Base-by-base conservation (phyloP, 2,888 invertebrate species). In the Diaperis boleti region DNA sequence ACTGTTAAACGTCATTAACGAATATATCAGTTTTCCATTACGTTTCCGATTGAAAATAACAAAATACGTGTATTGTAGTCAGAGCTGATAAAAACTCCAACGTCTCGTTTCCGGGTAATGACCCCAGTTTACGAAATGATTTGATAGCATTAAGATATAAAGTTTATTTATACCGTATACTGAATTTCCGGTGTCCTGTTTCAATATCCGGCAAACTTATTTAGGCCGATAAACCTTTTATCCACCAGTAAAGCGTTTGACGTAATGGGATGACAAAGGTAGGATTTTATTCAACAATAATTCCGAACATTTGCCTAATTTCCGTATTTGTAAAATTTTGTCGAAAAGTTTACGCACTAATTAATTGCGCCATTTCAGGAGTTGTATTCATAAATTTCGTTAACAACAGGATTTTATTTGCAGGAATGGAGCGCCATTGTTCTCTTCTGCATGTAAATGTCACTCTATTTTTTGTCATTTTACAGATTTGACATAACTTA, bases 201-300 rank as follows among this genome's bases (percentile, higher is more conserved):
- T 42, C 42, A 42, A 42, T 42, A 42, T 42, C 42, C 42, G 20
- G 11, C 14, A 17, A 22, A 22, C 20, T 22, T 42, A 42, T 42
- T 42, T 22, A 42, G 6, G 2, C 20, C 22, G 20, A 42, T 49
- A 49, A 49, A 49, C 49, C 31, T 49, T 49, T 49, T 49, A 49
- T 49, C 49, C 14, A 31, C 31, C 49, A 29, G 33, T 15, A 2
- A 8, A 1, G 3, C 14, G 15, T 39, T 39, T 13, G 39, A 39
- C 35, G n/a, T 6, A 44, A 44, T 15, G 22, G 29, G 3, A 18
- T 44, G 20, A 44, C 15, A 39, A 13, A 15, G 13, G 39, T 39
- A 39, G 15, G n/a, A 26, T 26, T 26, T 20, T 20, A 20, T 20
- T 20, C 20, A 6, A 20, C 6, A n/a, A n/a, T n/a, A n/a, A n/a